phyloP scores from a whole-genome alignment of 1,140 invertebrate species.

The Procambarus virginalis region DNA sequence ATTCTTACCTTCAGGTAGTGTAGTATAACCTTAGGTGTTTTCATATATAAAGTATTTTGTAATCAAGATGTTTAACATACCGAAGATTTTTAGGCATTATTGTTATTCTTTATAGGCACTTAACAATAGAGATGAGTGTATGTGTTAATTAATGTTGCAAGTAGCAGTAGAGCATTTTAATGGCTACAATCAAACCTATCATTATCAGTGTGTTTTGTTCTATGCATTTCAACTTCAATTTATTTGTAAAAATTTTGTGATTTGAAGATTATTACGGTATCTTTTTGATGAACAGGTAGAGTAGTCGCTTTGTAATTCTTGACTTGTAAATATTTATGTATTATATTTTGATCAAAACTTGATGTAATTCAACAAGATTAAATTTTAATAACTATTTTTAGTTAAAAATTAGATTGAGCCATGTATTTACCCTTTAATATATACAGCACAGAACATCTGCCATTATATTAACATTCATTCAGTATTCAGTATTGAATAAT shows the following conservation, averaged over 20 bases:
- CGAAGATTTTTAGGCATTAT: not conserved
- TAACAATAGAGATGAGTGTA: not conserved
- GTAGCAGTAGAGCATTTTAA: not conserved
- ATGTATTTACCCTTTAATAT: too few relatives aligned
- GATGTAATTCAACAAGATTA: too few relatives aligned
- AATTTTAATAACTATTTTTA: too few relatives aligned
- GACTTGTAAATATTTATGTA: not conserved
- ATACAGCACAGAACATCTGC: too few relatives aligned
- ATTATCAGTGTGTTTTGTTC: not conserved
- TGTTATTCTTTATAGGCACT: not conserved
- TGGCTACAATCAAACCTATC: not conserved
- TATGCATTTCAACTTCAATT: not conserved
- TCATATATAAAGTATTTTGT: not conserved
- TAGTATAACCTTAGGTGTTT: not conserved
- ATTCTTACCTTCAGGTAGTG: not conserved
- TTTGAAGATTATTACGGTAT: not conserved
- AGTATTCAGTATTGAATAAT: too few relatives aligned
- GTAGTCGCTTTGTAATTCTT: not conserved
- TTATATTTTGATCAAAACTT: not conserved
- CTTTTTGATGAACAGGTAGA: not conserved
- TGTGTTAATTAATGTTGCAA: not conserved
- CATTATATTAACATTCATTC: too few relatives aligned
- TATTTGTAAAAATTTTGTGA: not conserved
- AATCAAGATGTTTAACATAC: not conserved
- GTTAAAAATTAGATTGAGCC: too few relatives aligned